Evolutionary conservation across 1,140 invertebrate species (phyloP).

Genomic region (Temnothorax curvispinosus): DNA sequence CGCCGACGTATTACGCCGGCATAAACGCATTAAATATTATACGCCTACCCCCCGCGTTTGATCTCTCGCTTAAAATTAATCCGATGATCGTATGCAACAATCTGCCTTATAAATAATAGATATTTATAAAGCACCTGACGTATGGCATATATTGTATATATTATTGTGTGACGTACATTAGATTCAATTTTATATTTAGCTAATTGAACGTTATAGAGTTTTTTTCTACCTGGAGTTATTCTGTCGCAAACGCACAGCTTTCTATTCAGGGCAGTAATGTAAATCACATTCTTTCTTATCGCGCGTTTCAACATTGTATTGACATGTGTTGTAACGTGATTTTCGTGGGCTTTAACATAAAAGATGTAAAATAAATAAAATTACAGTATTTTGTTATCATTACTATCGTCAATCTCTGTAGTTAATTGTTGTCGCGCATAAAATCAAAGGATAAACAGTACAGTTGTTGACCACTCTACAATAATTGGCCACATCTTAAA

Average conservation of each 20-base stretch:
- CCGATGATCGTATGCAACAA: not conserved
- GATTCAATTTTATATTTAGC: not conserved
- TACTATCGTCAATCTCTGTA: not conserved
- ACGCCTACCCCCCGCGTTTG: not conserved
- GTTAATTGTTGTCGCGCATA: not conserved
- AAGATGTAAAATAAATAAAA: not conserved
- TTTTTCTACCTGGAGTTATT: not conserved
- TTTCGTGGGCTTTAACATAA: not conserved
- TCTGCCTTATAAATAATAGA: slow-evolving; percentile 1
- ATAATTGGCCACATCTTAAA: no score
- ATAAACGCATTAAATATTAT: slow-evolving; percentile 17
- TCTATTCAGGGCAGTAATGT: not conserved
- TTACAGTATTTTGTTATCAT: not conserved
- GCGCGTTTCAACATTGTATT: not conserved
- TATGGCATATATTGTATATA: not conserved
- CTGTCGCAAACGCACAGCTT: not conserved
- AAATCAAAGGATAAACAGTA: not conserved
- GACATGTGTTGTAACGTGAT: not conserved
- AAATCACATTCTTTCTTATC: not conserved
- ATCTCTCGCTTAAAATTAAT: slow-evolving; percentile 30
- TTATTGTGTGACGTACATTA: not conserved
- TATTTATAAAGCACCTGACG: not conserved
- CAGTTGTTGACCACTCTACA: no score
- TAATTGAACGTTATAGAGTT: not conserved
- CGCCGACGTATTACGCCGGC: not conserved